These are phyloP conservation scores for Hetaerina americana DNA, from an alignment of 1,140 invertebrate species.

Conservation along the genomic window DNA sequence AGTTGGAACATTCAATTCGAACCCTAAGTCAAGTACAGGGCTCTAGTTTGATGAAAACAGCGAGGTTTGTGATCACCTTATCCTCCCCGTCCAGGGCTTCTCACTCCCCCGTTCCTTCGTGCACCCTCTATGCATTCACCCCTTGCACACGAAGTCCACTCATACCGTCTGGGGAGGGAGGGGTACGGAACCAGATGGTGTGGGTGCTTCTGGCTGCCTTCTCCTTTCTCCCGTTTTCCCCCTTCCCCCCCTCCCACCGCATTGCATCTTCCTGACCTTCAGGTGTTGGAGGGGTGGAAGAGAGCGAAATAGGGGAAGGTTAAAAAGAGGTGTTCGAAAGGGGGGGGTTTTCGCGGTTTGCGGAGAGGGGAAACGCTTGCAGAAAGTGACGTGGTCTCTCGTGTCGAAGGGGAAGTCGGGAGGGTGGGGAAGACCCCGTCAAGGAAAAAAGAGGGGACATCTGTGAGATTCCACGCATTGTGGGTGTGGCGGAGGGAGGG, in stretches of 20 bases:
- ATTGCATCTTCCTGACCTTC: not conserved
- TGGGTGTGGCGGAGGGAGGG: not conserved
- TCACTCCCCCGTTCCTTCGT: too few relatives aligned
- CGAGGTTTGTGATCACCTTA: too few relatives aligned
- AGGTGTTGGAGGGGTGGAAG: not conserved
- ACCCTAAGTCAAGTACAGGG: too few relatives aligned
- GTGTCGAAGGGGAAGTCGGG: not conserved
- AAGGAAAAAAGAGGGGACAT: not conserved
- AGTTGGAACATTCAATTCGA: too few relatives aligned
- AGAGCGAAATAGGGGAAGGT: too few relatives aligned
- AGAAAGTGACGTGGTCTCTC: not conserved
- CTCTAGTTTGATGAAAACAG: too few relatives aligned
- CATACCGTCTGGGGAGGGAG: too few relatives aligned
- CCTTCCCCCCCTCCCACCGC: not conserved
- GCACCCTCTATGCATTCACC: too few relatives aligned
- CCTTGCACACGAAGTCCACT: too few relatives aligned
- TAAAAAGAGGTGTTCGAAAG: too few relatives aligned
- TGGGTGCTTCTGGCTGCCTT: not conserved
- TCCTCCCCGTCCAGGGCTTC: too few relatives aligned
- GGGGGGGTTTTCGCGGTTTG: not conserved
- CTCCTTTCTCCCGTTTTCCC: not conserved
- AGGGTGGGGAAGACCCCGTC: not conserved
- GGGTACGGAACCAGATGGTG: too few relatives aligned
- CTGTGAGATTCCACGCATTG: not conserved
- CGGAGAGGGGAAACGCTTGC: not conserved